Conservation (phyloP, 2,888 invertebrate genomes). For the Troilus luridus region DNA sequence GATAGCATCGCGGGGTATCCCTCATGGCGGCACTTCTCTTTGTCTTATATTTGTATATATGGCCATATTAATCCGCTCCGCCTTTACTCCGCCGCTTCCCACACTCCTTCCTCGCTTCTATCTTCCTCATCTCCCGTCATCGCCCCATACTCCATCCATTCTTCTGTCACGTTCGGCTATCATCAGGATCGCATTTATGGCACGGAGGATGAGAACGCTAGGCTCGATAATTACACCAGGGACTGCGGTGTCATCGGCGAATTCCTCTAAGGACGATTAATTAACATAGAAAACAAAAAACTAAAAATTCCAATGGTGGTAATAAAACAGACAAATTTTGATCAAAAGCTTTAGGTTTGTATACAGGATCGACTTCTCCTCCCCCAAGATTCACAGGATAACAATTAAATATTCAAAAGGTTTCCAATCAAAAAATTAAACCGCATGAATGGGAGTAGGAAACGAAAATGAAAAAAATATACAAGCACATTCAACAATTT, state of each 20-base stretch:
- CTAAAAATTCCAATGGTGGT: neutral
- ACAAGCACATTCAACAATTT: no score
- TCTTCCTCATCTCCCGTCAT: constrained; percentile 50
- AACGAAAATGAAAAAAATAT: no score
- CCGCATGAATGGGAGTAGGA: no score
- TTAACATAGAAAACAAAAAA: neutral
- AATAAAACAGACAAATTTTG: neutral
- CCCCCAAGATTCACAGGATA: neutral
- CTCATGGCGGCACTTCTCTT: constrained; percentile 46
- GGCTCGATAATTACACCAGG: constrained; percentile 8
- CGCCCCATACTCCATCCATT: constrained; percentile 39
- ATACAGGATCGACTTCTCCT: neutral
- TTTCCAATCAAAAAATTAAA: no score
- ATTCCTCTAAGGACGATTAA: neutral
- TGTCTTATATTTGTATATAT: constrained; percentile 40
- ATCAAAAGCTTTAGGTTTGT: neutral
- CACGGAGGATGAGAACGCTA: neutral
- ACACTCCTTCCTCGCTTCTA: constrained; percentile 12
- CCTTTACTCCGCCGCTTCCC: constrained; percentile 2
- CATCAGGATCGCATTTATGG: neutral
- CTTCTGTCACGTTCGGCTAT: constrained; percentile 18
- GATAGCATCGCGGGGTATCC: neutral
- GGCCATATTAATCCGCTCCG: neutral
- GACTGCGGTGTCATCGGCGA: neutral
- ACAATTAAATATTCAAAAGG: neutral